Base-by-base conservation (phyloP, 2,888 invertebrate genomes). In the Hypomecis punctinalis region DNA sequence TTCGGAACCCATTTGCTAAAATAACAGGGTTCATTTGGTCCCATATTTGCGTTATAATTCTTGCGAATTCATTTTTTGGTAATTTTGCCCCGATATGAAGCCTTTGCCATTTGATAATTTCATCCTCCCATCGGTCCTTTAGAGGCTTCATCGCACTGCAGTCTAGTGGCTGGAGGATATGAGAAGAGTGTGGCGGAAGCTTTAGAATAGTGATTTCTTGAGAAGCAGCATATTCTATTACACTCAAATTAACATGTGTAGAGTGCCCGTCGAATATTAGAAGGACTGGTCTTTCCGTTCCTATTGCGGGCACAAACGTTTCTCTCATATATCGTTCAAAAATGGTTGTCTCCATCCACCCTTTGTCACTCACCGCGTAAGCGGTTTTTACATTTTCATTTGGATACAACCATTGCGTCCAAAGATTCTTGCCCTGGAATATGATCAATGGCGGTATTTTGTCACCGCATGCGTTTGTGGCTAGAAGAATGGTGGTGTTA, bases 321-420 rank as follows among this genome's bases (percentile, higher is more conserved):
- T 47, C 6, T 39, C 9, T 45, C 9, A 45, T 45, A 45, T 45
- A 45, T 6, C 6, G 4, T 6, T 6, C 9, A 11, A n/a, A 45
- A 8, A 39, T 51, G 5, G n/a, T 8, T 3, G 39, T 51, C 39
- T 51, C 51, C 51, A 51, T 51, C 51, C 51, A 51, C 11, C 51
- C 51, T 11, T 51, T 39, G 11, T 51, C 7, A 6, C 51, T 51
- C 0, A 51, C 51, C 37, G 51, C 37, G 13, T 51, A 51, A 6
- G 51, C 51, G 37, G 51, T 51, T 51, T 51, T 39, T 2, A 39
- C 51, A 5, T 8, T n/a, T 45, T 45, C 45, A 3, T 45, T 6
- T 1, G 9, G 5, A 5, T 45, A 45, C 1, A 45, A 6, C 53
- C 53, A 43, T 13, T 54, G 33, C n/a, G 0, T 33, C 53, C 53